Base-by-base conservation (phyloP, 2,113 vertebrate genomes). In the Pollimyrus isidori region DNA sequence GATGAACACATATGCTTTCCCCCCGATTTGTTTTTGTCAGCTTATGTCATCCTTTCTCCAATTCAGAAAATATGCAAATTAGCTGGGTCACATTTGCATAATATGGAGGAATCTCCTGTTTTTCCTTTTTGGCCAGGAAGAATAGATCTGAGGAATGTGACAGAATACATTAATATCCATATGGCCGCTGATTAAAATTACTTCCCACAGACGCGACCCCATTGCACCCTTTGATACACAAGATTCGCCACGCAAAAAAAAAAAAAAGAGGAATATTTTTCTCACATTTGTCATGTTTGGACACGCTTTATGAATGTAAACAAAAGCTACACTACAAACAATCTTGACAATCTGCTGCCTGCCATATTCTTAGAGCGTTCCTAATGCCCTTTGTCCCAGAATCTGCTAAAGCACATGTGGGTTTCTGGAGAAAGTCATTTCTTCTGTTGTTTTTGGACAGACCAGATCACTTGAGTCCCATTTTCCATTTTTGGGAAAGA, bases 71-170 rank as follows among this genome's bases (percentile, higher is more conserved):
- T 80, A 89, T 89, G 87, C 48, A 73, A 53, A 82, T 69, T 11
- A 48, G 89, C 9, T 45, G 1, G 30, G 21, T 84, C 10, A 26
- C 13, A 86, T 90, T 91, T 92, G 89, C 82, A 89, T 90, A 80
- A 90, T 89, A 89, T 48, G 45, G 35, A 53, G 35, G 82, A 65
- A 83, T 87, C 86, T 56, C 89, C 88, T 85, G 89, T 69, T 89
- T 82, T 73, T 21, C 7, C 87, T 80, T 46, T n/a, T 9, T 50
- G 58, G 45, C 45, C 17, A 89, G 92, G 76, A 94, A 93, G 90
- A 80, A 88, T n/a, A 45, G 17, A 76, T 88, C 46, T 42, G 53
- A 76, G 46, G 65, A 76, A 17, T 48, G 48, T 11, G 73, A 80
- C 21, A 39, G 88, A 89, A 82, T 49, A 50, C 62, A 88, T 80